phyloP scores from a whole-genome alignment of 2,797 vertebrate species.

The Martes flavigula region DNA sequence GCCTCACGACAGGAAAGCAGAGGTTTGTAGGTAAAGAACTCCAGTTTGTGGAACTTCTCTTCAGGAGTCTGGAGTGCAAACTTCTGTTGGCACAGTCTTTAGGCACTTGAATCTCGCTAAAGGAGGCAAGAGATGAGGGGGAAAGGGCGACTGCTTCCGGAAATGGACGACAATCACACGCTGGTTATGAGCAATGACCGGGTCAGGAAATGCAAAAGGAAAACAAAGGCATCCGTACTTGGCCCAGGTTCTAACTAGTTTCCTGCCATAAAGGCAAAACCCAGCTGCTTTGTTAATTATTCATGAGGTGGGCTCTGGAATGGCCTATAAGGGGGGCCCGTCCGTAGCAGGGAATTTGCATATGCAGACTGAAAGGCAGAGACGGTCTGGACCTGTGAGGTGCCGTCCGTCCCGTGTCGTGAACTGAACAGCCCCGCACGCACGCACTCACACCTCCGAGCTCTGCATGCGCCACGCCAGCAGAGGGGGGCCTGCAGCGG shows the following conservation, averaged over 20 bases:
- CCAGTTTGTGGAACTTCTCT: not conserved
- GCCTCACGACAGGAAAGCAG: not conserved
- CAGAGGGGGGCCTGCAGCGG: not conserved
- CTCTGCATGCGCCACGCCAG: not conserved
- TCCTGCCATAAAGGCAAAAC: slow-evolving; percentile 83
- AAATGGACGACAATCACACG: slow-evolving; percentile 51
- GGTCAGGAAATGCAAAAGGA: slow-evolving; percentile 75
- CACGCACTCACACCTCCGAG: not conserved
- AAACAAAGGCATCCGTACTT: slow-evolving; percentile 76
- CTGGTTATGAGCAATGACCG: slow-evolving; percentile 66
- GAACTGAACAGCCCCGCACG: not conserved
- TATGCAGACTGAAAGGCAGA: slow-evolving; percentile 73
- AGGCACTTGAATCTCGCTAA: not conserved
- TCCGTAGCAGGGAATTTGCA: slow-evolving; percentile 76
- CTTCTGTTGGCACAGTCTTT: not conserved
- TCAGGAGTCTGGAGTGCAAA: not conserved
- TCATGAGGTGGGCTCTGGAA: slow-evolving; percentile 79
- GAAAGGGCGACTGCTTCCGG: slow-evolving; percentile 60
- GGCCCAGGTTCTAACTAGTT: slow-evolving; percentile 81
- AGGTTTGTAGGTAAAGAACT: not conserved
- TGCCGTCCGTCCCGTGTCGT: not conserved
- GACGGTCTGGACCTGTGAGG: not conserved
- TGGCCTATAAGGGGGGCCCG: slow-evolving; percentile 75
- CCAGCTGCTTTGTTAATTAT: slow-evolving; percentile 85
- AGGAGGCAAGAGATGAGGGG: slow-evolving; percentile 44